phyloP scores from a whole-genome alignment of 2,797 vertebrate genomes.

The Molossus alvarezi region DNA sequence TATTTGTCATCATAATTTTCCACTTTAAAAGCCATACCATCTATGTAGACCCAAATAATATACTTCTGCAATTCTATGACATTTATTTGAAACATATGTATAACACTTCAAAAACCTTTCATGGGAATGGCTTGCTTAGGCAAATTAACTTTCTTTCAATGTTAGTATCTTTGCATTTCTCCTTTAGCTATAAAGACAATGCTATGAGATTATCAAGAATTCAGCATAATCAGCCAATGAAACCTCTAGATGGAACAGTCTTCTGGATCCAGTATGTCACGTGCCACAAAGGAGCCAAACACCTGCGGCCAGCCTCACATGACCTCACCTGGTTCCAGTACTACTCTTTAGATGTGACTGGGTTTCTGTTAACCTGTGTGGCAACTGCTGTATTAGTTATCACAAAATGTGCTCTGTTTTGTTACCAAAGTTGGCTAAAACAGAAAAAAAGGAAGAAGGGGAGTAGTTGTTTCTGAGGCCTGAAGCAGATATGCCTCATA shows the following conservation, averaged over 20 bases:
- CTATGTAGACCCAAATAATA: not conserved
- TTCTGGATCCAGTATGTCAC: constrained; percentile 95
- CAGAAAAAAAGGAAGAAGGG: constrained; percentile 78
- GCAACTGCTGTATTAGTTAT: constrained; percentile 76
- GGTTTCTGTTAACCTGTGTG: constrained; percentile 87
- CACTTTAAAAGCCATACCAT: not conserved
- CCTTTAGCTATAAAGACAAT: constrained; percentile 92
- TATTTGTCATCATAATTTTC: not conserved
- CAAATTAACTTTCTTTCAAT: not conserved
- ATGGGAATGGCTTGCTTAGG: not conserved
- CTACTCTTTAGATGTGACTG: constrained; percentile 91
- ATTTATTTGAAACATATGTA: not conserved
- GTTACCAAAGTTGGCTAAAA: constrained; percentile 80
- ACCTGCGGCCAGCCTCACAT: constrained; percentile 92
- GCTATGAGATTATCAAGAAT: constrained; percentile 90
- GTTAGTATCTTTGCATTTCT: not conserved
- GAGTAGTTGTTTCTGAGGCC: constrained; percentile 72
- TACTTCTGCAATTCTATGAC: not conserved
- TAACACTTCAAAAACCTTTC: no score
- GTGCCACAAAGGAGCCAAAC: constrained; percentile 92
- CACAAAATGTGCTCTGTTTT: constrained; percentile 85
- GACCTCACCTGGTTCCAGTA: constrained; percentile 94
- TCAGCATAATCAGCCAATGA: constrained; percentile 92
- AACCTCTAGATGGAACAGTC: constrained; percentile 90
- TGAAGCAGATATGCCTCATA: rapidly evolving